A percentile compares a stretch with the other conserved stretches of the same genome.
Conservation (phyloP, 2,113 vertebrate species). For the Daubentonia madagascariensis region DNA sequence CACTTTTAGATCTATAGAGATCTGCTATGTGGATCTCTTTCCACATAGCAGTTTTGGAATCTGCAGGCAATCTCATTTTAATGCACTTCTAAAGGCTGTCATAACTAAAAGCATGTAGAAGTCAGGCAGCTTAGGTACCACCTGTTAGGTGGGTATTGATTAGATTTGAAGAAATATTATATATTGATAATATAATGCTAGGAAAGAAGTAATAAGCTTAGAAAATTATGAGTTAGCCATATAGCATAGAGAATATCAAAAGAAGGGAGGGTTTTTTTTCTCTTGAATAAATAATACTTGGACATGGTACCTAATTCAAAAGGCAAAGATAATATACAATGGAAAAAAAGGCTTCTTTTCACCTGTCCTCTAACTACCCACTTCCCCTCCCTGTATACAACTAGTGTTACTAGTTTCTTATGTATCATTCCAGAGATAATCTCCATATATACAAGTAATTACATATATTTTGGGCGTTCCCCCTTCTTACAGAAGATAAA, state of each 20-base stretch:
- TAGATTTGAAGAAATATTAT: slow-evolving; percentile 18
- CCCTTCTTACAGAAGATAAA: not conserved
- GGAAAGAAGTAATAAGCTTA: slow-evolving; percentile 28
- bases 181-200: slow-evolving; percentile 30
- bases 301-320: not conserved
- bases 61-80: slow-evolving; percentile 35
- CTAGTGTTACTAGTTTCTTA: slow-evolving; percentile 12
- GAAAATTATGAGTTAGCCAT: slow-evolving; percentile 16
- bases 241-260: not conserved
- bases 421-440: not conserved
- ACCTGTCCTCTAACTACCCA: not conserved
- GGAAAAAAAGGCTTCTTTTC: not conserved
- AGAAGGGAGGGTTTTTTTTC: not conserved
- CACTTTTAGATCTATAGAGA: slow-evolving; percentile 13
- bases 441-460: not conserved
- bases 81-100: not conserved
- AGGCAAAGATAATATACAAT: not conserved
- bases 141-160: slow-evolving; percentile 35
- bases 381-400: not conserved
- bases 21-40: slow-evolving; percentile 2
- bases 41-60: slow-evolving; percentile 2
- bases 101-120: slow-evolving; percentile 25
- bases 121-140: not conserved
- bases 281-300: slow-evolving; percentile 44
- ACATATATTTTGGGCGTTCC: not conserved